A percentile compares a stretch with the other conserved stretches of the same genome.
Conservation (phyloP, 2,888 invertebrate genomes). For the Laothoe populi region DNA sequence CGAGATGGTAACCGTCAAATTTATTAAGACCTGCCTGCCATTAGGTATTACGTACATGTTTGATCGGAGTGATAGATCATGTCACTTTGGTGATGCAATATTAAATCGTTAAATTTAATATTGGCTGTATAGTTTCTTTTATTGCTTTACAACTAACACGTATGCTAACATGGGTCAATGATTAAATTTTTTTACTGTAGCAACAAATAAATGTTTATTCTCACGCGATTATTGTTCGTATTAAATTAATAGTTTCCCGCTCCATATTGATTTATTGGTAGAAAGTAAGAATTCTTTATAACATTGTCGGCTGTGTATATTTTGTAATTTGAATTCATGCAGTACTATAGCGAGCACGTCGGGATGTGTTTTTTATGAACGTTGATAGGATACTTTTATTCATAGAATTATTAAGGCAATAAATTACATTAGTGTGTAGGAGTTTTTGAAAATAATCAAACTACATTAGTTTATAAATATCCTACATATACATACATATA, state of each 20-base stretch:
- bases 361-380: slow-evolving; percentile 22
- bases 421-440: neutral
- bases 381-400: slow-evolving; percentile 23
- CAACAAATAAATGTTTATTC: slow-evolving; percentile 77
- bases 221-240: slow-evolving; percentile 75
- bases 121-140: slow-evolving; percentile 78
- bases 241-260: slow-evolving; percentile 61
- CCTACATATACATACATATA: too few relatives aligned
- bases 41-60: slow-evolving; percentile 45
- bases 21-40: slow-evolving; percentile 53
- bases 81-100: slow-evolving; percentile 68
- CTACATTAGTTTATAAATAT: neutral
- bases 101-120: slow-evolving; percentile 84
- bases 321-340: slow-evolving; percentile 28
- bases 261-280: slow-evolving; percentile 59
- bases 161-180: slow-evolving; percentile 71
- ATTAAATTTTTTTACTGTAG: slow-evolving; percentile 66
- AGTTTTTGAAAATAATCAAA: neutral
- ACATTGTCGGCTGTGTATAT: slow-evolving; percentile 24
- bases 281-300: slow-evolving; percentile 48
- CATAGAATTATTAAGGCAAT: slow-evolving; percentile 6
- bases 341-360: slow-evolving; percentile 7
- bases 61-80: slow-evolving; percentile 54
- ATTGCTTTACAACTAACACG: slow-evolving; percentile 78
- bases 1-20: slow-evolving; percentile 58